A percentile compares a stretch with the other conserved stretches of the same genome.
Evolutionary conservation across 2,113 vertebrate genomes (phyloP).

Genomic region (Gobio gobio): DNA sequence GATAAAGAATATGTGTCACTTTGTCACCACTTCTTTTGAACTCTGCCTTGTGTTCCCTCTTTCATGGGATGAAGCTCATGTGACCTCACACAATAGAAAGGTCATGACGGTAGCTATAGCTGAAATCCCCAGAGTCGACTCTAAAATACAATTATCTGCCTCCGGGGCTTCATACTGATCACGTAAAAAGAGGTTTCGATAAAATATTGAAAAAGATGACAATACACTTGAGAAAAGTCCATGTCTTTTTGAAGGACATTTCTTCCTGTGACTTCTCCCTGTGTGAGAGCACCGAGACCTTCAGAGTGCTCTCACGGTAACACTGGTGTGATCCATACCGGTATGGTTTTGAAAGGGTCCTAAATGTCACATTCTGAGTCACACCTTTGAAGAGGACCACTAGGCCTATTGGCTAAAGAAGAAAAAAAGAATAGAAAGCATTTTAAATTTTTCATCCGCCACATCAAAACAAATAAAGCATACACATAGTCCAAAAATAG

Average conservation of each 20-base stretch:
- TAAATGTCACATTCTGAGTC: slow-evolving; percentile 62
- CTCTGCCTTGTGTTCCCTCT: background rate
- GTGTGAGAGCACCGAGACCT: background rate
- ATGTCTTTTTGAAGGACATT: slow-evolving; percentile 13
- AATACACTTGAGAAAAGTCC: background rate
- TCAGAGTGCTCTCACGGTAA: slow-evolving; percentile 17
- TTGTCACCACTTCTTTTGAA: background rate
- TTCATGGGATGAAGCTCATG: background rate
- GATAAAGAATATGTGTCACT: background rate
- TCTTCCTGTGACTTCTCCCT: background rate
- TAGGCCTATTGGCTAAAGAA: background rate
- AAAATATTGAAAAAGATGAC: slow-evolving; percentile 5
- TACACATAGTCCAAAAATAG: slow-evolving; percentile 50
- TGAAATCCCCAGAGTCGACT: background rate
- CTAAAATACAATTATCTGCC: background rate
- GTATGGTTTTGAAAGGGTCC: slow-evolving; percentile 40
- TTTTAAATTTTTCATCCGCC: slow-evolving; percentile 55
- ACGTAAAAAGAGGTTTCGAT: background rate
- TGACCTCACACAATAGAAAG: slow-evolving; percentile 16
- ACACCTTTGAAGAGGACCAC: slow-evolving; percentile 58
- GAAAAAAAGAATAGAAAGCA: slow-evolving; percentile 43
- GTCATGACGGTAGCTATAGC: background rate
- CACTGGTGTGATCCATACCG: slow-evolving; percentile 32
- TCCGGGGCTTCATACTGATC: background rate
- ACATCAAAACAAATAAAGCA: slow-evolving; percentile 58